Base-by-base conservation (phyloP, 2,888 invertebrate species). In the Plutella xylostella region DNA sequence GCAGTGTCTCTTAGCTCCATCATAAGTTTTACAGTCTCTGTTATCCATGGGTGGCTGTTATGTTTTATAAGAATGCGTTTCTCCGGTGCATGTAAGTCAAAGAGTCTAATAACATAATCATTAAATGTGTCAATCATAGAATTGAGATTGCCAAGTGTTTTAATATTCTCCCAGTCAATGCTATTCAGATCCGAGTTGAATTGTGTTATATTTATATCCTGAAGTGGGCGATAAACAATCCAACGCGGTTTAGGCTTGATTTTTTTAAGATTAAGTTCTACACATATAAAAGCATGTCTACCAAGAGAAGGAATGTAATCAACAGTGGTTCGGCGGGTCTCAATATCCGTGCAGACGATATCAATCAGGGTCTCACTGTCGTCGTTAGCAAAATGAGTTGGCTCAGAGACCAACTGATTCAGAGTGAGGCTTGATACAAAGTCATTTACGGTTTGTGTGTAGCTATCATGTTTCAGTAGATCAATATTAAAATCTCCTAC, bases 1-100 rank as follows among this genome's bases (percentile, higher is more conserved):
- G 51, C 49, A 9, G 46, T 37, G 21, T 51, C 44, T 19, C 46
- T 20, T 18, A 42, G 18, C n/a, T 25, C 34, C 33, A 49, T 51
- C 42, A 51, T 46, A 9, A 41, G 20, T 9, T 20, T 42, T 2
- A 49, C 22, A 25, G 19, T 49, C 20, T 45, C 19, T 0, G 49
- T 49, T 9, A 46, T 39, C 52, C 52, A 52, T 1, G 52, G 50
- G n/a, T 19, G 14, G 2, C 30, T 12, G 3, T 38, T 15, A 5
- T 46, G 25, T 25, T 38, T 47, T 4, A 47, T 18, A 11, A 25
- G 2, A 12, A 39, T 14, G 4, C 6, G 11, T 30, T 44, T 47
- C 6, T n/a, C 5, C 3, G 51, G 51, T 4, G 51, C 49, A 40
- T 42, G 17, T 11, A 21, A 35, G 11, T 50, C 50, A 38, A 50